Evolutionary conservation across 2,797 vertebrate genomes (phyloP), one percentile per base, ranked within the genome.

Genomic region (Cercopithecus hamlyni): DNA sequence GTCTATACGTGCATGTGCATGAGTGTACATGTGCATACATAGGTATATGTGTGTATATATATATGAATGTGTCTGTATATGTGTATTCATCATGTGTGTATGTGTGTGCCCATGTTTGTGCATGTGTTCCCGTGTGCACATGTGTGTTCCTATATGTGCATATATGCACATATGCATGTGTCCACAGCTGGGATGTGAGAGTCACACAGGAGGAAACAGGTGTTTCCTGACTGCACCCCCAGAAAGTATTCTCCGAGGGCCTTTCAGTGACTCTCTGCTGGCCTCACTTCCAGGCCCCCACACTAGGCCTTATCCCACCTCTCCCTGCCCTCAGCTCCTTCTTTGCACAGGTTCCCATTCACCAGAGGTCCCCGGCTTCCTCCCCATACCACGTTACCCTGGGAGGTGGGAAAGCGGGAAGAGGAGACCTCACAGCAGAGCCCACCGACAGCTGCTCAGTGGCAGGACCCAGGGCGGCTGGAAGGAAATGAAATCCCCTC

Each of bases 331-430:
- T 10, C 36, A 2, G 43, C n/a, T 9, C 58, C 27, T 5, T 5
- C 75, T 20, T 57, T 45, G 27, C 67, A 27, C 2, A 1, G 73
- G 39, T 45, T 22, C 14, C 26, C 4, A 11, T 33, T 70, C 41
- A 27, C 24, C 11, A 24, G 20, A 2, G 57, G 30, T 50, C 45
- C 77, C 1, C 0, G 3, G n/a, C 24, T 24, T 41, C 45, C 55
- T 36, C 15, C 4, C 61, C 13, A n/a, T 27, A 0, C 52, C 36
- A 0, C 2, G 4, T 12, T 33, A 27, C 80, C 4, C 3, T 7
- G 1, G 20, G 50, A n/a, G 13, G 7, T 13, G 3, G 64, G 33
- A 67, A 19, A 67, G 26, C 70, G 12, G 10, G 2, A 2, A 12
- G 48, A 4, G 20, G 30, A 75, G 20, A 52, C 27, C 24, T 15